These are phyloP conservation scores for Platycnemis pennipes DNA, from an alignment of 2,888 invertebrate genomes.

Conservation along the genomic window DNA sequence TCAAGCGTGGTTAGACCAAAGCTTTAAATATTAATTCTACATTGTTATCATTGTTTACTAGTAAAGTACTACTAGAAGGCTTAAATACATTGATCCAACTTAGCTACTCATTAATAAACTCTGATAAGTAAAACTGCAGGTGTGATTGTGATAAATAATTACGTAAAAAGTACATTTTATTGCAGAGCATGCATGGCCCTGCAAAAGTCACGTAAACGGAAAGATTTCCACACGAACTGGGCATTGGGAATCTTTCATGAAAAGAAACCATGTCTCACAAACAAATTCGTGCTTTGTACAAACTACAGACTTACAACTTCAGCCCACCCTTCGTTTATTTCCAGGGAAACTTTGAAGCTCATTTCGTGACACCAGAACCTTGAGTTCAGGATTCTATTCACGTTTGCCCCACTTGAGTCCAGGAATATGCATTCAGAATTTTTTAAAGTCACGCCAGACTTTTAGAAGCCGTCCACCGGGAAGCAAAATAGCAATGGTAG, in stretches of 20 bases:
- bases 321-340: not conserved
- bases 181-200: not conserved
- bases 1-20: too few species aligned
- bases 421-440: conserved; percentile 57
- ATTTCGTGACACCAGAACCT: conserved; percentile 28
- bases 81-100: too few species aligned
- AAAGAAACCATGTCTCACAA: not conserved
- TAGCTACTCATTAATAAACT: too few species aligned
- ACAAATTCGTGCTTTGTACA: conserved; percentile 5
- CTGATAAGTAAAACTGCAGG: too few species aligned
- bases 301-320: not conserved
- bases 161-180: too few species aligned
- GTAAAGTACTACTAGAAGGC: too few species aligned
- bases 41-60: too few species aligned
- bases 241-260: conserved; percentile 2
- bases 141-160: too few species aligned
- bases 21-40: too few species aligned
- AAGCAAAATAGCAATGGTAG: not conserved
- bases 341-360: conserved; percentile 47
- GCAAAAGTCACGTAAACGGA: not conserved
- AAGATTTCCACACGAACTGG: not conserved
- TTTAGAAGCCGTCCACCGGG: not conserved
- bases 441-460: not conserved
- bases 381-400: not conserved
- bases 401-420: conserved; percentile 47